Percentiles rank a stretch among this genome's conserved stretches.
Evolutionary conservation across 2,113 vertebrate species (phyloP).

Genomic region (Thermophis baileyi): DNA sequence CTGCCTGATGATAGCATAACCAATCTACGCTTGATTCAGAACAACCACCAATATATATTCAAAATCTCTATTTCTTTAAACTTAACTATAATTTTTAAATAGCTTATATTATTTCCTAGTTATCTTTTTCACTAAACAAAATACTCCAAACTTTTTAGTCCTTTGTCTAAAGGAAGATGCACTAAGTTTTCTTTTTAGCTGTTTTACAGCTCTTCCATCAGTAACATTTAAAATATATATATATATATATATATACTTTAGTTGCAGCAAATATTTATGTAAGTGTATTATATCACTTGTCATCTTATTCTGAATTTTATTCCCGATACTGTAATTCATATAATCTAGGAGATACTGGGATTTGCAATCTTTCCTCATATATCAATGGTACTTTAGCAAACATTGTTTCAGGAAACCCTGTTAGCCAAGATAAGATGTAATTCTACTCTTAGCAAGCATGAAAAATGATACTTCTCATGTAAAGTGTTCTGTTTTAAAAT

Average conservation of each 20-base stretch:
- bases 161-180: neutral
- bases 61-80: neutral
- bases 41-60: neutral
- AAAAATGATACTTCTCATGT: constrained; percentile 22
- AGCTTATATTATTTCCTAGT: neutral
- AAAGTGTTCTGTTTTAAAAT: constrained; percentile 42
- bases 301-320: neutral
- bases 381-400: neutral
- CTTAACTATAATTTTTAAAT: neutral
- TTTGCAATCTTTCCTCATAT: neutral
- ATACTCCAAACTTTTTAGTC: neutral
- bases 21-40: too few relatives aligned
- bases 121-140: neutral
- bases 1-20: too few relatives aligned
- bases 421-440: neutral
- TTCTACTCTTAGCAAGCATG: neutral
- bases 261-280: neutral
- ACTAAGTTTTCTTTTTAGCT: neutral
- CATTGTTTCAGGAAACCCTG: neutral
- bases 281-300: neutral
- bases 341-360: neutral
- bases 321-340: neutral
- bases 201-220: neutral
- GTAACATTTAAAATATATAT: neutral
- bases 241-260: too few relatives aligned